Evolutionary conservation across 2,797 vertebrate species (phyloP), one percentile per base, ranked within the genome.

Genomic region (Fringilla coelebs): DNA sequence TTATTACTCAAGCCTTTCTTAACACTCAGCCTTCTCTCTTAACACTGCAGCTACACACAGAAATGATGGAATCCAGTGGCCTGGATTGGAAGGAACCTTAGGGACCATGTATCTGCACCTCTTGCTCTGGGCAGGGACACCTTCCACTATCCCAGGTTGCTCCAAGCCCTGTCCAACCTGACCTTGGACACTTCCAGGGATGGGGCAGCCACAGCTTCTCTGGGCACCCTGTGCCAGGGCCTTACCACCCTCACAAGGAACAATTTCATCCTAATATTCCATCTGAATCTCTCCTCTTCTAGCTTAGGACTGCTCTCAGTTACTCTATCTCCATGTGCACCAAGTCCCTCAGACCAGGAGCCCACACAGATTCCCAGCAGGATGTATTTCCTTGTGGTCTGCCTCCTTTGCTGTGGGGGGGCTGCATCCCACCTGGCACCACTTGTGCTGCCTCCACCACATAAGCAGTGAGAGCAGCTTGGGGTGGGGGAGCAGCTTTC

Each of bases 291-390:
- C 25, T 75, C 24, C 7, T 63, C 20, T 63, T n/a, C 34, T 26
- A 15, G 9, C 2, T 83, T 52, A 40, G 45, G 55, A 22, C 3
- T 13, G 13, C 34, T 38, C 40, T 46, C 51, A 19, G 6, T 71
- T 52, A 18, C 34, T 38, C 45, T 10, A 11, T 28, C 15, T 11
- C 45, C 10, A 1, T 24, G 0, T 20, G n/a, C 12, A 31, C 2
- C 1, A 17, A 24, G 51, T 15, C 0, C 0, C 38, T 65, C 51
- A 52, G 21, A 32, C 13, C 17, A 28, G 80, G 10, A 65, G 8
- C 21, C 21, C 11, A 2, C 29, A 22, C 3, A 15, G 18, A 40
- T 72, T 77, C 34, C 45, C 66, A 40, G 8, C 3, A 32, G 70
- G 26, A 21, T 81, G n/a, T 28, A 22, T 49, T 88, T 77, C 49